Conservation (phyloP, 2,797 vertebrate species). For the Masticophis lateralis region DNA sequence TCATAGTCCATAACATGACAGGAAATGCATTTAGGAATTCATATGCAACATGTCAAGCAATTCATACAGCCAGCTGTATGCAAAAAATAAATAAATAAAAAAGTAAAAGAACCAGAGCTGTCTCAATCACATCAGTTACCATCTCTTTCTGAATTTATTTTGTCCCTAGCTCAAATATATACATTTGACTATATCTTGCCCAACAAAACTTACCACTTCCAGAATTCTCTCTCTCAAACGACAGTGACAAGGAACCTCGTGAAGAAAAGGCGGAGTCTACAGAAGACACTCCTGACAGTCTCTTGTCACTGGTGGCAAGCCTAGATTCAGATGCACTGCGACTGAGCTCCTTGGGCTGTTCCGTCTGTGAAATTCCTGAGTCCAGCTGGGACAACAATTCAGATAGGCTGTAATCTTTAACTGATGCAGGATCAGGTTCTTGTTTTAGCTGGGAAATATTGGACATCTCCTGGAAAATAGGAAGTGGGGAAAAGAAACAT, state of each 20-base stretch:
- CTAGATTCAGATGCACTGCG: conserved; percentile 84
- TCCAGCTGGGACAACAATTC: conserved; percentile 92
- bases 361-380: conserved; percentile 88
- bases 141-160: background rate
- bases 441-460: conserved; percentile 59
- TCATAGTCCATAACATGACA: background rate
- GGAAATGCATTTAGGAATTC: background rate
- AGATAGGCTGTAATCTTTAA: conserved; percentile 90
- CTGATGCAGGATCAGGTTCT: conserved; percentile 79
- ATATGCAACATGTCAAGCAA: background rate
- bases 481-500: background rate
- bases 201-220: conserved; percentile 71
- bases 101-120: background rate
- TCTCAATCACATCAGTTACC: background rate
- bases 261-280: conserved; percentile 98
- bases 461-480: conserved; percentile 56
- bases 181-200: background rate
- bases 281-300: conserved; percentile 94
- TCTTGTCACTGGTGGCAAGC: conserved; percentile 79
- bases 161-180: background rate
- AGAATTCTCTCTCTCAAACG: conserved; percentile 89
- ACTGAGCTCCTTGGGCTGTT: conserved; percentile 82
- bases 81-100: too few species aligned
- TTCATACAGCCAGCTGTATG: background rate
- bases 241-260: conserved; percentile 91